phyloP scores from a whole-genome alignment of 2,888 invertebrate species.

The Noctua comes region DNA sequence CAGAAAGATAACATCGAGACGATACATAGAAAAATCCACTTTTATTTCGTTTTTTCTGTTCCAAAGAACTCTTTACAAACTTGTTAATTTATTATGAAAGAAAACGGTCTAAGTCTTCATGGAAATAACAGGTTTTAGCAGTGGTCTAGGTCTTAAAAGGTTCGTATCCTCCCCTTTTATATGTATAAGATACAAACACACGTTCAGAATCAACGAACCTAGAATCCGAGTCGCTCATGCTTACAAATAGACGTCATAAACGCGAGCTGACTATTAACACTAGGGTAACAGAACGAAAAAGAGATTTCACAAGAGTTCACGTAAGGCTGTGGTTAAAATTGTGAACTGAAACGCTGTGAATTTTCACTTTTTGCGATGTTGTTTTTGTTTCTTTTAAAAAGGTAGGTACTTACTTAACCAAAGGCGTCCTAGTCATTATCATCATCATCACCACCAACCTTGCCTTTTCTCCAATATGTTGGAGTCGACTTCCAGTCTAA shows the following conservation, averaged over 20 bases:
- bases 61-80: background rate
- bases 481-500: background rate
- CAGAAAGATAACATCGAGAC: background rate
- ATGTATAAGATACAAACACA: constrained; percentile 25
- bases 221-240: constrained; percentile 29
- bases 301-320: background rate
- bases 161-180: background rate
- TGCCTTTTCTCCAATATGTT: background rate
- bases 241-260: constrained; percentile 45
- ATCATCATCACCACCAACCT: background rate
- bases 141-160: constrained; percentile 9
- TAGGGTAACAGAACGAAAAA: background rate
- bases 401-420: background rate
- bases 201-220: constrained; percentile 45
- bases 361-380: background rate
- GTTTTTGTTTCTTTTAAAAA: background rate
- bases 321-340: background rate
- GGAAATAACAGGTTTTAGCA: background rate
- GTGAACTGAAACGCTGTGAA: background rate
- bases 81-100: background rate
- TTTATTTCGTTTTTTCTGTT: background rate
- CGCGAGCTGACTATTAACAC: constrained; percentile 45
- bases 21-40: background rate
- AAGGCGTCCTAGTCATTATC: background rate
- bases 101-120: background rate